Evolutionary conservation across 2,797 vertebrate genomes (phyloP), one percentile per base, ranked within the genome.

Genomic region (Dryobates pubescens): DNA sequence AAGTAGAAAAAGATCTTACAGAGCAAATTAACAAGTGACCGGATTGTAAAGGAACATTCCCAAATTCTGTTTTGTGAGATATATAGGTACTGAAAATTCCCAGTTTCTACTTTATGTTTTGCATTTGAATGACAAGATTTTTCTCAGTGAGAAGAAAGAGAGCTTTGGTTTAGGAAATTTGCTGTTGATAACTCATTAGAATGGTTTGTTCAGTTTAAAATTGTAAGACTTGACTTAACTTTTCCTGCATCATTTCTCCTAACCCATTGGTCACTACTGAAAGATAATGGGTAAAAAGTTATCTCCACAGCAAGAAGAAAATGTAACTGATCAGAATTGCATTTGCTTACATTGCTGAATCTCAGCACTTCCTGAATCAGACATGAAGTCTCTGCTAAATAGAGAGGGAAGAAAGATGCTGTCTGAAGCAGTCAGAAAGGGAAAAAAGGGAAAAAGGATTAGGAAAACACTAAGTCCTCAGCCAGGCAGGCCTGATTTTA

Each of bases 401-500:
- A 62, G 27, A 47, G 17, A 26, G 7, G 34, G 27, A 59, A 64
- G 12, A 75, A 41, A 58, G 36, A 51, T 4, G 16, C 7, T 26
- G 29, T 26, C 32, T 70, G 47, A 49, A 49, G 11, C 45, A 49
- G 17, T 24, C 5, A 74, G 38, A 56, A 41, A 34, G 14, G 49
- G 12, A 29, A 19, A 11, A 8, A 7, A 13, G 4, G 14, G 5
- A n/a, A n/a, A 32, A 69, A 12, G 7, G 3, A 41, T 32, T 27
- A 71, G 27, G 69, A 51, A 64, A 62, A 58, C 6, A 27, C 2
- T 3, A 72, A 53, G 7, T 54, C 54, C 26, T 85, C 49, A 71
- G 26, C 34, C 41, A n/a, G 0, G 0, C 18, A 53, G 4, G 2
- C 4, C 13, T 89, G n/a, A 53, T 53, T 73, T 89, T 67, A 34